These are phyloP conservation scores for Gisinianus flammeolus DNA, from an alignment of 2,888 invertebrate species.

Conservation along the genomic window DNA sequence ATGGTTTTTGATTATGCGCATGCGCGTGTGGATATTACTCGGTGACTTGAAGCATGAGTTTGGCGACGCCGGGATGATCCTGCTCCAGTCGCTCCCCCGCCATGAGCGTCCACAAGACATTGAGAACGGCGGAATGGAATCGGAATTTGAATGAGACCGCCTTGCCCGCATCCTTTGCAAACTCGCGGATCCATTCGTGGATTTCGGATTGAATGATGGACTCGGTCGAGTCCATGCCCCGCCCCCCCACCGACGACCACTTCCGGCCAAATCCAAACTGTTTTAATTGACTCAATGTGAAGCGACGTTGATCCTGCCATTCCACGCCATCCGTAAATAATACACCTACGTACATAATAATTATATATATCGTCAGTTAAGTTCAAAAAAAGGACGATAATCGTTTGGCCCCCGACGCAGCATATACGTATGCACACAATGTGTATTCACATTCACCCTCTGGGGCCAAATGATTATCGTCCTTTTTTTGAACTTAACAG, in stretches of 20 bases:
- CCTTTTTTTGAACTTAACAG: too few species aligned
- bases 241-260: background rate
- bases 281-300: constrained; percentile 49
- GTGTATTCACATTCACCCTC: too few species aligned
- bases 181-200: constrained; percentile 20
- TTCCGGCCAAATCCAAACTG: constrained; percentile 52
- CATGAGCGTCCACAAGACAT: constrained; percentile 37
- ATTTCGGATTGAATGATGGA: constrained; percentile 30
- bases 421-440: too few species aligned
- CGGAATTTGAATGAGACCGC: constrained; percentile 21
- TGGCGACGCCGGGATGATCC: constrained; percentile 29
- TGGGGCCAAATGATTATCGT: too few species aligned
- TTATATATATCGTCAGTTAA: too few species aligned
- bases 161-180: constrained; percentile 25
- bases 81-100: constrained; percentile 35
- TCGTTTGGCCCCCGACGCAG: too few species aligned
- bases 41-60: constrained; percentile 16
- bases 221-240: constrained; percentile 11
- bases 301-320: constrained; percentile 51
- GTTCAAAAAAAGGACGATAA: too few species aligned
- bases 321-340: constrained; percentile 53
- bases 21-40: too few species aligned
- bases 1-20: too few species aligned
- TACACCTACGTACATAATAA: constrained; percentile 33
- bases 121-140: constrained; percentile 38